Base-by-base conservation (phyloP, 1,140 invertebrate genomes). In the Aphidius gifuensis region DNA sequence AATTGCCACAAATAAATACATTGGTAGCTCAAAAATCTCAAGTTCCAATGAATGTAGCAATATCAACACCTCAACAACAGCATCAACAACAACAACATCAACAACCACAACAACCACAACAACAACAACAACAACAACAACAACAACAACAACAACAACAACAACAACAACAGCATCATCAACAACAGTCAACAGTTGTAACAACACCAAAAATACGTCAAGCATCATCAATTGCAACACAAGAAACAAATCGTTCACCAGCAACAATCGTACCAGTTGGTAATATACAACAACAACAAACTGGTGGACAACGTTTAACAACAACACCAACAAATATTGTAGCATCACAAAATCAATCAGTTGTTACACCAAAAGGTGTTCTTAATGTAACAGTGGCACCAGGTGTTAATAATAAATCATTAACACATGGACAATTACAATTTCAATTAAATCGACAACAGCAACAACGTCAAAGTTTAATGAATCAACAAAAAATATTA, bases 381-480 rank as follows among this genome's bases (percentile, higher is more conserved):
- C 76, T 80, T 0, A 74, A 77, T 4, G 74, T 80, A 0, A 76
- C 80, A 0, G 72, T 81, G 5, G 70, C 78, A 2, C 69, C 81
- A 9, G 68, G 76, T 48, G 53, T 76, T 23, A 76, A 73, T 38
- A 79, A 72, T 7, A 85, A 85, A 66, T 81, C 80, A 1, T 64
- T 86, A 0, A 85, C 83, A 9, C 76, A 81, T 3, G 80, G 82
- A 0, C 85, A 87, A 59, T 47, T 86, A 9, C 82, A 83, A 59
- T 47, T 86, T 11, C 82, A 83, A 59, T 79, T 82, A 65, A 83
- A 81, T 65, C 78, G 80, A 11, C 82, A 84, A 53, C 80, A 59
- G 1, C 60, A 61, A 9, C 21, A 56, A 23, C 48, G 53, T 43
- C 51, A 61, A 38, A 32, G 1, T 32, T 32, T 32, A 1, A 32